Base-by-base conservation (phyloP, 2,797 vertebrate species). In the Octomys mimax region DNA sequence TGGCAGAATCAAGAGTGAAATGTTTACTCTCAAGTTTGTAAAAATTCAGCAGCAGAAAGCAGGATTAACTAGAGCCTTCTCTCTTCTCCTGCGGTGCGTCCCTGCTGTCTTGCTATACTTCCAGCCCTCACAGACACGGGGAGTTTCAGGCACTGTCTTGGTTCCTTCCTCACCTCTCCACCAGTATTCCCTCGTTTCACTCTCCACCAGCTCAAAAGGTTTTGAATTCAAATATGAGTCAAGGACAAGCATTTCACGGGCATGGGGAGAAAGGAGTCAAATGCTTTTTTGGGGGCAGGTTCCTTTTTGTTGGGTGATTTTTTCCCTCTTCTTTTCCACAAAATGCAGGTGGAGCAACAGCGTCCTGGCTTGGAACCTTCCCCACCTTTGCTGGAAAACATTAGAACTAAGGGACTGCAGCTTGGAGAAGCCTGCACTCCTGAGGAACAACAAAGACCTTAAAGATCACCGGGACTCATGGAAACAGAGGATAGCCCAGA, bases 11-110 rank as follows among this genome's bases (percentile, higher is more conserved):
- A 71, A 59, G 6, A 57, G 52, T 54, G 6, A 22, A 91, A 42
- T 86, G 26, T 93, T 57, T 93, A 49, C 22, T 86, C 28, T 89
- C 2, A 75, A 87, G 59, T 86, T 31, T 54, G 24, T 88, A 16
- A 66, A 77, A 68, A 16, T 24, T 22, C 13, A 81, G 22, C n/a
- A 54, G 11, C 36, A 62, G 57, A 91, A 16, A 61, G 14, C 59
- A 81, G 14, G 66, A 57, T 61, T 36, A 77, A 14, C 18, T 4
- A 21, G 73, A 85, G 22, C 12, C 52, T 64, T 18, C 18, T 3
- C 14, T 64, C 26, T 22, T 36, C 3, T 71, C 62, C 66, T 12
- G 18, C 4, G 1, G 26, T 0, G 0, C 24, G 64, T 54, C 16
- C 49, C 24, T 75, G 6, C 26, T 12, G 31, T 33, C 42, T 42